Percentiles rank a stretch among this genome's conserved stretches.
These are phyloP conservation scores for Limnephilus auricula DNA, from an alignment of 2,888 invertebrate species.

Conservation along the genomic window DNA sequence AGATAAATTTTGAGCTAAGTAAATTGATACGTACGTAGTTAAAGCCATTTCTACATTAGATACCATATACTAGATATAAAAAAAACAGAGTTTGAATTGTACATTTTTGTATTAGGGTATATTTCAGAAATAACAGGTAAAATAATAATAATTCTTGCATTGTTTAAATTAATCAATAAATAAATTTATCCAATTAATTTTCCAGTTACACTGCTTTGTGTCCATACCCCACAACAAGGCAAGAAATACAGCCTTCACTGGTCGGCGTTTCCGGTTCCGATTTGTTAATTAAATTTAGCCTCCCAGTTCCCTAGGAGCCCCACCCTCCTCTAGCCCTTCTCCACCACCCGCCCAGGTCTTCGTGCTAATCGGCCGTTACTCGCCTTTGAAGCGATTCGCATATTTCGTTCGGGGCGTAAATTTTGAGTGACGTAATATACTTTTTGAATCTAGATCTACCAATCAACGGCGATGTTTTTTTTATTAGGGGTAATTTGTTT, in stretches of 20 bases:
- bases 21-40: no score
- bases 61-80: no score
- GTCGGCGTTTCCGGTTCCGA: constrained; percentile 64
- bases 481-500: constrained; percentile 1
- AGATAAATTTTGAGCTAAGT: no score
- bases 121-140: no score
- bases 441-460: constrained; percentile 9
- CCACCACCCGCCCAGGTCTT: constrained; percentile 36
- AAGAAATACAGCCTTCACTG: constrained; percentile 58
- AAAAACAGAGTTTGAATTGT: no score
- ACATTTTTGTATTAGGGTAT: no score
- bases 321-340: neutral
- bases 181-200: neutral
- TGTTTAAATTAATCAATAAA: neutral
- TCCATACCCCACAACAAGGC: constrained; percentile 38
- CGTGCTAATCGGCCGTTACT: constrained; percentile 62
- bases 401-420: constrained; percentile 28
- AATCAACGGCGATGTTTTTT: neutral
- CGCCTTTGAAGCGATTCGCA: constrained; percentile 43
- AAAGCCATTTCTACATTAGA: no score
- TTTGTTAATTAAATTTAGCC: constrained; percentile 64
- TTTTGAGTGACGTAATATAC: constrained; percentile 31
- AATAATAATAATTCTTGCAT: no score
- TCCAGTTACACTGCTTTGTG: constrained; percentile 9
- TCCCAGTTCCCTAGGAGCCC: constrained; percentile 9